These are phyloP conservation scores for Bettongia penicillata DNA, from an alignment of 2,113 vertebrate genomes.

Conservation along the genomic window DNA sequence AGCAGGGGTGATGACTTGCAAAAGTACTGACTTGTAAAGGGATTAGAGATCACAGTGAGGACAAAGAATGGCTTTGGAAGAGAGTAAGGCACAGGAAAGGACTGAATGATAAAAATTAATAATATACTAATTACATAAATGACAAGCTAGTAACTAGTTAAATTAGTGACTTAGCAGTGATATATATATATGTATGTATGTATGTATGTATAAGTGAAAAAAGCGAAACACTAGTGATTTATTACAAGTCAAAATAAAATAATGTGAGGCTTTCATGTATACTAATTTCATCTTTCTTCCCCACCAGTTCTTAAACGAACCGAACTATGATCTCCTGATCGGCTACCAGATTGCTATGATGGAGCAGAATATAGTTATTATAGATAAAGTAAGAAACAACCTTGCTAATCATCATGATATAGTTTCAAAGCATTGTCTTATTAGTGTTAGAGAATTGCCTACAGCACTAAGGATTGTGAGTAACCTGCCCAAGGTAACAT, in stretches of 20 bases:
- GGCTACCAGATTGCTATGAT: conserved; percentile 83
- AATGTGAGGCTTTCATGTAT: neutral
- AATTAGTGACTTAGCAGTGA: neutral
- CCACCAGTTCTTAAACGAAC: conserved; percentile 87
- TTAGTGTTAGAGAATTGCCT: neutral
- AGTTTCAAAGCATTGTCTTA: neutral
- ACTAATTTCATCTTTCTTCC: conserved; percentile 55
- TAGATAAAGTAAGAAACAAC: conserved; percentile 88
- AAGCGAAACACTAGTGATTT: neutral
- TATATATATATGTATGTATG: neutral
- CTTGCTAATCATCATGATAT: neutral
- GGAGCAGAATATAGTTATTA: conserved; percentile 87
- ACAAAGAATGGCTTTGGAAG: neutral
- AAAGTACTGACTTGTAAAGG: neutral
- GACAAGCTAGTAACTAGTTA: neutral
- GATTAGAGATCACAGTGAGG: neutral
- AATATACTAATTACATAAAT: neutral
- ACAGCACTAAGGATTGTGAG: neutral
- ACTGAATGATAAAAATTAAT: neutral
- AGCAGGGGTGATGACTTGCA: neutral
- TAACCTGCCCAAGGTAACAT: neutral
- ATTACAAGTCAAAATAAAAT: neutral
- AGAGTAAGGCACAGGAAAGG: neutral
- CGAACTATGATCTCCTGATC: conserved; percentile 81
- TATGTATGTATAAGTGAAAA: neutral